Conservation (phyloP, 2,113 vertebrate species). For the Chlorodrepanis virens region DNA sequence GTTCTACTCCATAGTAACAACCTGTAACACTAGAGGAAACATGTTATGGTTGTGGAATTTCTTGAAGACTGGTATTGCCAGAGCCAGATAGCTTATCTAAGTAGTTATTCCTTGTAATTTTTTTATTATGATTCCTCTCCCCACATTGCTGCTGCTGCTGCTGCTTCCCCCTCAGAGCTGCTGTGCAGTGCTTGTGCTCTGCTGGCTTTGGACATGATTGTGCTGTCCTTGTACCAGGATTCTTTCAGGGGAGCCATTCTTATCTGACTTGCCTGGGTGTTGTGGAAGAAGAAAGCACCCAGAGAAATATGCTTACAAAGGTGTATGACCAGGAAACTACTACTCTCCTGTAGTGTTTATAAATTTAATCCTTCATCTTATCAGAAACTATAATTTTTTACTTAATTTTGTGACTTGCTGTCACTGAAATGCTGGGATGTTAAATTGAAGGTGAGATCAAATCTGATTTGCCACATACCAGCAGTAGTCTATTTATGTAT, state of each 20-base stretch:
- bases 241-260: fast-evolving
- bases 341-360: neutral
- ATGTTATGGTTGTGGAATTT: neutral
- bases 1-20: neutral
- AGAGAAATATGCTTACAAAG: neutral
- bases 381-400: neutral
- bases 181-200: neutral
- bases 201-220: fast-evolving
- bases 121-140: neutral
- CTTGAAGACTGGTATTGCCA: neutral
- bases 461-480: neutral
- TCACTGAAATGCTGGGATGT: neutral
- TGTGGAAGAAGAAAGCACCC: neutral
- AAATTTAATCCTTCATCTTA: neutral
- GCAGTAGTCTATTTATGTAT: neutral
- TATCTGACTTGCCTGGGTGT: neutral
- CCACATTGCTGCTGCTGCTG: neutral
- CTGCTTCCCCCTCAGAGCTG: neutral
- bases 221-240: neutral
- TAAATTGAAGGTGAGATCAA: neutral
- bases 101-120: neutral
- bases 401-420: neutral
- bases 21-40: neutral
- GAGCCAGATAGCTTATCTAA: neutral
- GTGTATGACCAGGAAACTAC: neutral